phyloP scores from a whole-genome alignment of 1,140 invertebrate species.

The Rhizoglyphus robini region DNA sequence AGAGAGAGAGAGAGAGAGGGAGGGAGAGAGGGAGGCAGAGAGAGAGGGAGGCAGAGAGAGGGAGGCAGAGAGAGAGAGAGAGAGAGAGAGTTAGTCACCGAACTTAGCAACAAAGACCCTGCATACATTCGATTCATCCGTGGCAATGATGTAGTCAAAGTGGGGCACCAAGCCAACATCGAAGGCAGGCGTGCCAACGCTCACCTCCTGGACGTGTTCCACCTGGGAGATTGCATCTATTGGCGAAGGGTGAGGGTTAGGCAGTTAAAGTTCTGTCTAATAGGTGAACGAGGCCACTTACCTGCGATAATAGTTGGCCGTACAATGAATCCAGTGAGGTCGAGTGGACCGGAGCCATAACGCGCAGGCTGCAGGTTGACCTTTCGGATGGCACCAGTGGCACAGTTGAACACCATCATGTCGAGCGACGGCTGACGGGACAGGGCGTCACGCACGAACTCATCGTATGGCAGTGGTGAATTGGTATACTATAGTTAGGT shows the following conservation, averaged over 20 bases:
- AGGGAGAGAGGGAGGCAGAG: background rate
- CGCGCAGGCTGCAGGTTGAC: background rate
- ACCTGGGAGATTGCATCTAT: background rate
- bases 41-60: background rate
- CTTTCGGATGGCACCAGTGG: background rate
- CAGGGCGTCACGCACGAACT: background rate
- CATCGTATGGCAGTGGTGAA: background rate
- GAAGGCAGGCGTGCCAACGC: background rate
- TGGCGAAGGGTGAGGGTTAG: no score
- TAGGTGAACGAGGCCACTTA: no score
- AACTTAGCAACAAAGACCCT: background rate
- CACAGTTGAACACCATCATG: background rate
- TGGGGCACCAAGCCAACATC: background rate
- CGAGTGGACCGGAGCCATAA: background rate
- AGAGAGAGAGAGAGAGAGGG: background rate
- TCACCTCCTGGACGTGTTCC: background rate
- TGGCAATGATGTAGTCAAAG: constrained; percentile 9
- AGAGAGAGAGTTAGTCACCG: no score
- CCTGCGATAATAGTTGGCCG: background rate
- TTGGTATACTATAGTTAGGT: background rate
- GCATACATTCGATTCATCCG: background rate
- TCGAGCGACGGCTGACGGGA: background rate
- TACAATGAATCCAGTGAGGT: background rate
- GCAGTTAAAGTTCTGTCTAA: no score
- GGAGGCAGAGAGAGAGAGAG: background rate